Evolutionary conservation across 2,888 invertebrate species (phyloP).

Genomic region (Sinotaia quadrata): DNA sequence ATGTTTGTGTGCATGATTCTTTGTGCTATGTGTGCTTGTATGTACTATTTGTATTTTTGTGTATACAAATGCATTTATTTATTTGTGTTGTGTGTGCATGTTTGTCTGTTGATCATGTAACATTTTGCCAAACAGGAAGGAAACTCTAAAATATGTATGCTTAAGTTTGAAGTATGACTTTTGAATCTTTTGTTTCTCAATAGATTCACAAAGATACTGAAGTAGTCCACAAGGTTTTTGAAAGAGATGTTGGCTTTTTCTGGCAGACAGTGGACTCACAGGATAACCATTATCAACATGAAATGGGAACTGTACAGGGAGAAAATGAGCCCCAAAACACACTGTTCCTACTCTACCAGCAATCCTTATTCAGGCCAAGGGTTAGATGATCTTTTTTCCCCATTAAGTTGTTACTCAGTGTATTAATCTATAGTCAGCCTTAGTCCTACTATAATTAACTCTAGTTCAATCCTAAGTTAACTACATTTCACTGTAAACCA

Average conservation of each 20-base stretch:
- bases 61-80: background rate
- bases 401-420: too few species aligned
- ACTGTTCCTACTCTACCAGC: constrained; percentile 64
- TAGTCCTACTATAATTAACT: too few species aligned
- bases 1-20: background rate
- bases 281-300: constrained; percentile 49
- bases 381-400: constrained; percentile 18
- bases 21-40: background rate
- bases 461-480: too few species aligned
- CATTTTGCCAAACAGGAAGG: too few species aligned
- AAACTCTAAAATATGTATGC: too few species aligned
- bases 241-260: constrained; percentile 62
- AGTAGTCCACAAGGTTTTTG: constrained; percentile 61
- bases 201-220: constrained; percentile 59
- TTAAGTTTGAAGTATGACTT: too few species aligned
- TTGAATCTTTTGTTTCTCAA: background rate
- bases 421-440: too few species aligned
- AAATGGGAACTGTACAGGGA: constrained; percentile 44
- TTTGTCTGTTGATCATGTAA: background rate
- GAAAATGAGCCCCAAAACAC: constrained; percentile 63
- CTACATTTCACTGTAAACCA: too few species aligned
- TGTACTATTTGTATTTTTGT: background rate
- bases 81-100: constrained; percentile 11
- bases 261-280: constrained; percentile 68
- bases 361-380: constrained; percentile 60